Evolutionary conservation across 2,113 vertebrate species (phyloP).

Genomic region (Saccopteryx bilineata): DNA sequence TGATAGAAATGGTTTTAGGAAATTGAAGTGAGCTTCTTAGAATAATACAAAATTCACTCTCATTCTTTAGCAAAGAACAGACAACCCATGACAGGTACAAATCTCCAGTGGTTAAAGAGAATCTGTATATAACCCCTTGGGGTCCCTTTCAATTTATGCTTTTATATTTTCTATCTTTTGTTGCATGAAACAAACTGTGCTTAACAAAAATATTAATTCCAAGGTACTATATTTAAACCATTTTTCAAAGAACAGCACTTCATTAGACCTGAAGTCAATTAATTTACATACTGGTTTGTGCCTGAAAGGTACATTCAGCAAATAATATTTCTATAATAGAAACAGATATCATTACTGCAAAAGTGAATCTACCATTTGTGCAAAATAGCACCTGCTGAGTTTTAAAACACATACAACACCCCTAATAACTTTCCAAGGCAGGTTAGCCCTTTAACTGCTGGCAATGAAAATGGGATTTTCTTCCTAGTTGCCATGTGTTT

Average conservation of each 20-base stretch:
- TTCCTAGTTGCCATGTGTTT: constrained; percentile 79
- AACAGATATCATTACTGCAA: constrained; percentile 47
- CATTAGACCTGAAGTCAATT: constrained; percentile 56
- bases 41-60: constrained; percentile 71
- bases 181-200: constrained; percentile 42
- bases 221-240: not conserved
- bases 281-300: not conserved
- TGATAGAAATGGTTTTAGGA: constrained; percentile 54
- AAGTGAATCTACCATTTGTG: constrained; percentile 59
- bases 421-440: constrained; percentile 73
- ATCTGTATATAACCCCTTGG: not conserved
- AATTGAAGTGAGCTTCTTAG: constrained; percentile 56
- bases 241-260: constrained; percentile 56
- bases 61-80: constrained; percentile 60
- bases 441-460: constrained; percentile 81
- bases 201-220: constrained; percentile 64
- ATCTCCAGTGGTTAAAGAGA: constrained; percentile 57
- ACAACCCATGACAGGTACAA: constrained; percentile 54
- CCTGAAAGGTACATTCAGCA: constrained; percentile 58
- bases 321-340: constrained; percentile 60
- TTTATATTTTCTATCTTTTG: constrained; percentile 55
- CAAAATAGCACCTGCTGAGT: constrained; percentile 61
- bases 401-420: constrained; percentile 58
- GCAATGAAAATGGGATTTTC: constrained; percentile 74
- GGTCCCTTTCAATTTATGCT: constrained; percentile 43